Percentiles rank a stretch among this genome's conserved stretches.
Conservation (phyloP, 2,113 vertebrate genomes). For the Scartelaos histophorus region DNA sequence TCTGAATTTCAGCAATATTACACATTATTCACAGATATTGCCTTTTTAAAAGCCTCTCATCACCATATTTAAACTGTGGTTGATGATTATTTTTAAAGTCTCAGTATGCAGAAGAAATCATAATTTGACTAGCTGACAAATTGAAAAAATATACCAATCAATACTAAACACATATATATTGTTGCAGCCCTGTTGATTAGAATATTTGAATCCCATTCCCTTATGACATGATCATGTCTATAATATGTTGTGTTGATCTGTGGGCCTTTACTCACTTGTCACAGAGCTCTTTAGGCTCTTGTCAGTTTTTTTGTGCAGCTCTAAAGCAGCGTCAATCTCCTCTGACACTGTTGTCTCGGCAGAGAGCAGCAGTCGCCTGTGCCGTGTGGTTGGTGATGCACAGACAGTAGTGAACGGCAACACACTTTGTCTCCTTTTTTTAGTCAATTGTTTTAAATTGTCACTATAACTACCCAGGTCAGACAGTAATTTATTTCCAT, state of each 20-base stretch:
- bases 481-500: conserved; percentile 2
- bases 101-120: too few species aligned
- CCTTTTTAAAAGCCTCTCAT: too few species aligned
- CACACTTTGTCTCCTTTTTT: conserved; percentile 35
- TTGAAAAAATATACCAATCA: too few species aligned
- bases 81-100: too few species aligned
- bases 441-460: not conserved
- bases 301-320: conserved; percentile 27
- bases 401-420: conserved; percentile 28
- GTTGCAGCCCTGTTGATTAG: not conserved
- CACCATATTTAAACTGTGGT: too few species aligned
- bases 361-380: conserved; percentile 13
- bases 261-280: conserved; percentile 59
- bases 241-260: not conserved
- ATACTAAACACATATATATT: too few species aligned
- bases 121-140: too few species aligned
- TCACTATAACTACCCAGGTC: not conserved
- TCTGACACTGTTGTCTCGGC: conserved; percentile 7
- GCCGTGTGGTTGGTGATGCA: conserved; percentile 2
- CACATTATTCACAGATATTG: too few species aligned
- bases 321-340: not conserved
- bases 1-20: too few species aligned
- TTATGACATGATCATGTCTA: not conserved
- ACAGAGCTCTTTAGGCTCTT: conserved; percentile 7
- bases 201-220: not conserved